Conservation (phyloP, 2,888 invertebrate species). For the Metopia argyrocephala region DNA sequence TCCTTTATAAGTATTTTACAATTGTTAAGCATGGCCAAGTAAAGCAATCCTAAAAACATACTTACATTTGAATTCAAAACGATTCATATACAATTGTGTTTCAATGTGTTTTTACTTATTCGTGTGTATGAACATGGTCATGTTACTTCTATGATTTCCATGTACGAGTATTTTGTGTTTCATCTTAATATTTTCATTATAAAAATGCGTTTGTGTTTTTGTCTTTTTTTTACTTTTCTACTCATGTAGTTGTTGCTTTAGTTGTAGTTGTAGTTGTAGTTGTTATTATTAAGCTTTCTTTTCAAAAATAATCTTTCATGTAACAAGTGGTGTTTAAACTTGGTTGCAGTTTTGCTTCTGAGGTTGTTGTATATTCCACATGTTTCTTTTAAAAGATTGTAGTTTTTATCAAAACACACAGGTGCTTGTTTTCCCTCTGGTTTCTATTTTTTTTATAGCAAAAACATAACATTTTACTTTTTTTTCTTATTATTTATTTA, state of each 20-base stretch:
- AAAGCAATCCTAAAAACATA: too few species aligned
- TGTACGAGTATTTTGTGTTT: background rate
- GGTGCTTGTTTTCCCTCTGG: slow-evolving; percentile 59
- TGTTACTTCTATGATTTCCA: background rate
- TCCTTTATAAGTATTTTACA: too few species aligned
- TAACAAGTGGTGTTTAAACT: slow-evolving; percentile 45
- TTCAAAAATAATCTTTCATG: slow-evolving; percentile 34
- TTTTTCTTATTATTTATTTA: slow-evolving; percentile 52
- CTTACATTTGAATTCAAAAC: too few species aligned
- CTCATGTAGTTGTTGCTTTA: background rate
- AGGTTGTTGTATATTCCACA: background rate
- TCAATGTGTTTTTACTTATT: too few species aligned
- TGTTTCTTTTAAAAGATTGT: slow-evolving; percentile 9
- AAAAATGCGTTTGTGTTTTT: slow-evolving; percentile 47
- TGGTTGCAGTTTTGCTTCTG: slow-evolving; percentile 10
- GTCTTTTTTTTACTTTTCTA: background rate
- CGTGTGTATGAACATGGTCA: too few species aligned
- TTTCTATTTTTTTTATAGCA: slow-evolving; percentile 16
- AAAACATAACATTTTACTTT: slow-evolving; percentile 35
- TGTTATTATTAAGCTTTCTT: slow-evolving; percentile 21
- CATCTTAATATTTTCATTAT: slow-evolving; percentile 14
- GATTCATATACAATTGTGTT: too few species aligned
- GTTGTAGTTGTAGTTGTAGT: background rate
- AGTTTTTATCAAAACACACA: slow-evolving; percentile 28
- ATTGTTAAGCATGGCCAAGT: too few species aligned